Base-by-base conservation (phyloP, 2,888 invertebrate species). In the Lycaena phlaeas region DNA sequence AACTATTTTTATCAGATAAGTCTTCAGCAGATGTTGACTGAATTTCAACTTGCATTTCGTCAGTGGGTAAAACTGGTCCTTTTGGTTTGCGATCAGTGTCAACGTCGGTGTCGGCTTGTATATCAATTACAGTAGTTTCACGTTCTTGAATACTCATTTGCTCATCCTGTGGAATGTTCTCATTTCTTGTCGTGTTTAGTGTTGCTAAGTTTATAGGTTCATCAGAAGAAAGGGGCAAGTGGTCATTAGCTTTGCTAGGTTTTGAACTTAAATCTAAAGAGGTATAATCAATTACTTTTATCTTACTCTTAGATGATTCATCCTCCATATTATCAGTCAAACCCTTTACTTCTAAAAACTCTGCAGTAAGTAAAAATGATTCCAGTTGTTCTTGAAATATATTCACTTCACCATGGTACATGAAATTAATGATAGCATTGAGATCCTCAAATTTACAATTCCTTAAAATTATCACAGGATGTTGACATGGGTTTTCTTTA, bases 361-460 rank as follows among this genome's bases (percentile, higher is more conserved):
- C 92, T 3, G 92, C 92, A 11, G 92, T 92, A 53, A 90, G 90
- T 38, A 93, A 81, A 74, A 93, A 93, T 44, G 92, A 92, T 50
- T 91, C 89, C 53, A 93, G 70, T 49, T 92, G 91, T 61, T 92
- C 92, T 65, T 92, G 92, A 54, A 90, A 89, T 30, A 93, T 92
- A 54, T 92, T 92, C 4, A 93, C 93, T 78, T 93, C 93, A 42
- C 93, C 93, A 68, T 88, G 91, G 59, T 93, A 93, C 90, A 93
- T 93, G 57, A 93, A 93, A 61, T 92, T 90, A 27, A 93, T 87
- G 46, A 93, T 88, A 9, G 92, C 92, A 59, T 89, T 89, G 54
- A 93, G 86, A 72, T 93, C 93, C 52, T 90, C 90, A 56, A 87
- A 92, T 64, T 90, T 91, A 46, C 92, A 91, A 64, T 92, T 92